Conservation (phyloP, 2,113 vertebrate species). For the Thamnophis sirtalis region DNA sequence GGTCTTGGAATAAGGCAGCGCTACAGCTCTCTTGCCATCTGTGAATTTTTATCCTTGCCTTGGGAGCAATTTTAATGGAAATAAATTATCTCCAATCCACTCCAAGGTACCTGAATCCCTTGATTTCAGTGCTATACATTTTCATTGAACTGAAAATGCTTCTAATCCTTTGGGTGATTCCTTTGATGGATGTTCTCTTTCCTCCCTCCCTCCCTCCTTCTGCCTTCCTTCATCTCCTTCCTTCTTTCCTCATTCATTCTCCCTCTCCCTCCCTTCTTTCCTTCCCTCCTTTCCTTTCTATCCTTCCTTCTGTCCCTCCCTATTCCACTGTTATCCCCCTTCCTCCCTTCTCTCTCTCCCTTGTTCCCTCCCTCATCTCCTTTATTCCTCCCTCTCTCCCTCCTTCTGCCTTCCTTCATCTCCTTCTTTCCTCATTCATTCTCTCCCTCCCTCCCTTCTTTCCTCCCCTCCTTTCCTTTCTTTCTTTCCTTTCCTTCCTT, state of each 20-base stretch:
- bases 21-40: not conserved
- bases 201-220: not conserved
- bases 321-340: too few relatives aligned
- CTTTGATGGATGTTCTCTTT: not conserved
- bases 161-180: not conserved
- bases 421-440: too few relatives aligned
- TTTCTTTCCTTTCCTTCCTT: too few relatives aligned
- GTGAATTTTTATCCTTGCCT: not conserved
- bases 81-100: constrained; percentile 6
- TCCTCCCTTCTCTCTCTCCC: rapidly evolving
- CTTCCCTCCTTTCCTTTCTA: too few relatives aligned
- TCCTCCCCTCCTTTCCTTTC: too few relatives aligned
- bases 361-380: too few relatives aligned
- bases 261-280: rapidly evolving
- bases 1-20: not conserved
- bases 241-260: not conserved
- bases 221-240: not conserved
- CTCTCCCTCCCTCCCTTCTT: too few relatives aligned
- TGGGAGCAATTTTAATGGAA: constrained; percentile 14
- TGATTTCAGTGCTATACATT: not conserved
- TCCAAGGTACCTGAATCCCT: constrained; percentile 16
- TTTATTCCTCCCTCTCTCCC: too few relatives aligned
- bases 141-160: not conserved
- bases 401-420: too few relatives aligned
- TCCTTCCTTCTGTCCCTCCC: rapidly evolving